phyloP scores from a whole-genome alignment of 2,888 invertebrate genomes.

The Bombylius major region DNA sequence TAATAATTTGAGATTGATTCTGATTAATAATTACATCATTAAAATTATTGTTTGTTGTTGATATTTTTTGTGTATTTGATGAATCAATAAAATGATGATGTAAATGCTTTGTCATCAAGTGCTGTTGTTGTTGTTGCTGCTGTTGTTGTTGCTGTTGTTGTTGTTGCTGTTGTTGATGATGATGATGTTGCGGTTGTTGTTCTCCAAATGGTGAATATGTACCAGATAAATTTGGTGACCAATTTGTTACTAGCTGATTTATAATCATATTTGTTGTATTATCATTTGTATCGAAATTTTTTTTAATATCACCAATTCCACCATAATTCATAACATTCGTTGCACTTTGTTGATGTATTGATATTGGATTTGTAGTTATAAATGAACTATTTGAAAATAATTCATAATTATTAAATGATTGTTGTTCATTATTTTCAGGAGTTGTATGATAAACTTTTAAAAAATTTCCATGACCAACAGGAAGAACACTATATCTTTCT shows the following conservation, averaged over 20 bases:
- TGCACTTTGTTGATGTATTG: background rate
- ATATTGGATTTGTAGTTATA: conserved; percentile 14
- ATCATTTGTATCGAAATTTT: conserved; percentile 5
- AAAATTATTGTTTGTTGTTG: background rate
- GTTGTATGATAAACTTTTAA: conserved; percentile 31
- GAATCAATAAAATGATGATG: background rate
- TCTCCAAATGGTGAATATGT: conserved; percentile 29
- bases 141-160: conserved; percentile 11
- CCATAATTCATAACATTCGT: background rate
- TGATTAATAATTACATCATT: too few species aligned
- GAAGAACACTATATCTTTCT: conserved; percentile 32
- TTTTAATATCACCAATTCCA: background rate
- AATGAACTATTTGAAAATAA: conserved; percentile 30
- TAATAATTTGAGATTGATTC: background rate
- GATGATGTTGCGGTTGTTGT: conserved; percentile 11
- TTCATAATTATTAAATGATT: conserved; percentile 30
- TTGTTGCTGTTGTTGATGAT: conserved; percentile 7
- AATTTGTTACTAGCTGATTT: conserved; percentile 32
- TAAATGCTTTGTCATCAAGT: conserved; percentile 13
- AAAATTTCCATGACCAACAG: conserved; percentile 34
- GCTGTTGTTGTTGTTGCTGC: conserved; percentile 5
- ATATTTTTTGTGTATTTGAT: background rate
- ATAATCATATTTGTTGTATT: conserved; percentile 29
- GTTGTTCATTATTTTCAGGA: conserved; percentile 13
- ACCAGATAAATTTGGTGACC: conserved; percentile 32